Evolutionary conservation across 2,888 invertebrate genomes (phyloP).

Genomic region (Drosophila anomalipes): DNA sequence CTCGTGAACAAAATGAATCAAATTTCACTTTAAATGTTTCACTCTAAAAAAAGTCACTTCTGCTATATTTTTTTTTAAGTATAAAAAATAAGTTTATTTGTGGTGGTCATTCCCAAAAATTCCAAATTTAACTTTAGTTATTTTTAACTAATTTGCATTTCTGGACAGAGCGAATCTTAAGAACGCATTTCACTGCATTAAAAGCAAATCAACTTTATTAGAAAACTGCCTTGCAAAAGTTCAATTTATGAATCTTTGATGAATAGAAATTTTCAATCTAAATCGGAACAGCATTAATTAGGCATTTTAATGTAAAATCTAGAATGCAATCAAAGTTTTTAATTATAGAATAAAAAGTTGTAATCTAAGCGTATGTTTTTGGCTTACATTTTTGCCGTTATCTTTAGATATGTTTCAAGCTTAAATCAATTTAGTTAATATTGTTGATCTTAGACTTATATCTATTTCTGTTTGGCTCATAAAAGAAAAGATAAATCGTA

Average conservation of each 20-base stretch:
- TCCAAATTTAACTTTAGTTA: background rate
- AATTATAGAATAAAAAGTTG: fast-evolving
- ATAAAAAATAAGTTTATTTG: background rate
- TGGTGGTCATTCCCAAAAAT: background rate
- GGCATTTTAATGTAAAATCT: background rate
- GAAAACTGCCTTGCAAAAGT: background rate
- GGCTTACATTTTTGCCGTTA: background rate
- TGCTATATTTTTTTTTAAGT: too few relatives aligned
- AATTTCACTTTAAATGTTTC: background rate
- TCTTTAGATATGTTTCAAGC: background rate
- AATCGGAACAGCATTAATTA: background rate
- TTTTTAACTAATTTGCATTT: background rate
- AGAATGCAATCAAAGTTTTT: background rate
- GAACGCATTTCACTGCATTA: background rate
- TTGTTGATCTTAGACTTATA: background rate
- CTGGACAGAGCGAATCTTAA: too few relatives aligned
- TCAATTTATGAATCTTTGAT: background rate
- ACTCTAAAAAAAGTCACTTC: background rate
- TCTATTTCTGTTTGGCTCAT: background rate
- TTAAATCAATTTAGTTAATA: background rate
- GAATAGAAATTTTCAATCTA: background rate
- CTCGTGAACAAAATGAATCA: background rate
- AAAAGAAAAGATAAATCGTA: background rate
- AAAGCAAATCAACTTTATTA: background rate
- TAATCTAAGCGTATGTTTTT: background rate